Conservation (phyloP, 2,888 invertebrate genomes). For the Apodemia zela region DNA sequence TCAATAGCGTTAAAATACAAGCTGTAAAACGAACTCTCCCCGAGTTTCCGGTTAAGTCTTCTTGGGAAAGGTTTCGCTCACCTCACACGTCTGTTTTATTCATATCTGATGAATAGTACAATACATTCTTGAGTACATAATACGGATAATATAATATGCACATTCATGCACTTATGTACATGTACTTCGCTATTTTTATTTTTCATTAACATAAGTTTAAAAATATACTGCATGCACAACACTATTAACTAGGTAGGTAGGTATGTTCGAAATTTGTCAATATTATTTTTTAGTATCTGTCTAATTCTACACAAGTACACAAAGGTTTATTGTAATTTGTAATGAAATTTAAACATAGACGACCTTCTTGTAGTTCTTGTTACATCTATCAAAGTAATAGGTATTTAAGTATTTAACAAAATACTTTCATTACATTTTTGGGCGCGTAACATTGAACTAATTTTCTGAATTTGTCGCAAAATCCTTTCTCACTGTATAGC, state of each 20-base stretch:
- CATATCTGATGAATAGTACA: conserved; percentile 33
- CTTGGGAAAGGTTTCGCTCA: conserved; percentile 51
- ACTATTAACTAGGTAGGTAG: conserved; percentile 47
- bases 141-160: conserved; percentile 20
- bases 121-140: conserved; percentile 24
- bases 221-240: conserved; percentile 36
- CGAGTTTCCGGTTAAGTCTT: conserved; percentile 53
- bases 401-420: neutral
- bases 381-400: neutral
- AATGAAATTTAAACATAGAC: conserved; percentile 14
- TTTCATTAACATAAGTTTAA: conserved; percentile 8
- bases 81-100: conserved; percentile 40
- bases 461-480: conserved; percentile 23
- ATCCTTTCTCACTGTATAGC: conserved; percentile 44
- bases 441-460: conserved; percentile 16
- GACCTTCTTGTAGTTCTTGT: neutral
- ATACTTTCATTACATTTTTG: neutral
- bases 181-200: neutral
- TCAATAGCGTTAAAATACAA: conserved; percentile 66
- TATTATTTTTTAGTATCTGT: conserved; percentile 33
- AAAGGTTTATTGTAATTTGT: neutral
- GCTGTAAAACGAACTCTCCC: conserved; percentile 62
- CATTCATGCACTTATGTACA: conserved; percentile 16
- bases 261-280: conserved; percentile 40
- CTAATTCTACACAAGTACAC: neutral